Evolutionary conservation across 2,888 invertebrate species (phyloP).

Genomic region (Parochlus steinenii): DNA sequence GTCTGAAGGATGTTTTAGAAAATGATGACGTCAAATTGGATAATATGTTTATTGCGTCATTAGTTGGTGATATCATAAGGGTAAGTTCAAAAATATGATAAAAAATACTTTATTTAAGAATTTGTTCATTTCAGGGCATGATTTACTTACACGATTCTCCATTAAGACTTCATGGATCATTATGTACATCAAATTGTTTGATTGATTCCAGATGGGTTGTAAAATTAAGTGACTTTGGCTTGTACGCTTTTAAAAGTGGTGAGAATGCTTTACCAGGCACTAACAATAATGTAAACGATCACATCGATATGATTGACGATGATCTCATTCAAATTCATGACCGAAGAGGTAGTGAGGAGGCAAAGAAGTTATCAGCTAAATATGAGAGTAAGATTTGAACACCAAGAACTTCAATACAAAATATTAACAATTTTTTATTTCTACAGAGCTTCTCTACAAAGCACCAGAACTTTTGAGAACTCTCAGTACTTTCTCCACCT

Average conservation of each 20-base stretch:
- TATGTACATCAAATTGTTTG: conserved; percentile 81
- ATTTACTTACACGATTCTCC: conserved; percentile 80
- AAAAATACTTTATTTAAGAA: background rate
- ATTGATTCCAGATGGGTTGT: conserved; percentile 93
- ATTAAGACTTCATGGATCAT: conserved; percentile 69
- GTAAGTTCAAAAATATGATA: conserved; percentile 41
- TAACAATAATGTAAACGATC: conserved; percentile 6
- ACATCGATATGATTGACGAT: conserved; percentile 3
- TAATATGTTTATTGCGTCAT: conserved; percentile 89
- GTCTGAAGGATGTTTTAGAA: conserved; percentile 84
- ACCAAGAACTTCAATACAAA: background rate
- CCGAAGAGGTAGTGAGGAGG: conserved; percentile 8
- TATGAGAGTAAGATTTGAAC: conserved; percentile 36
- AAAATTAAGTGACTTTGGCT: conserved; percentile 81
- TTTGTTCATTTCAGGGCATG: conserved; percentile 49
- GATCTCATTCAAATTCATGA: conserved; percentile 8
- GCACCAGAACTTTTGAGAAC: conserved; percentile 60
- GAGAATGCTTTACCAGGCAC: conserved; percentile 2
- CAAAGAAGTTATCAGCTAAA: conserved; percentile 26
- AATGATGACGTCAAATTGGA: conserved; percentile 92
- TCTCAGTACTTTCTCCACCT: conserved; percentile 26
- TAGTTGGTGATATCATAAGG: conserved; percentile 86
- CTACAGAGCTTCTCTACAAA: conserved; percentile 54
- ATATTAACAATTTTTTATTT: conserved; percentile 12
- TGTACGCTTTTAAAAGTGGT: conserved; percentile 69